Evolutionary conservation across 1,140 invertebrate species (phyloP).

Genomic region (Aphelenchoides besseyi): DNA sequence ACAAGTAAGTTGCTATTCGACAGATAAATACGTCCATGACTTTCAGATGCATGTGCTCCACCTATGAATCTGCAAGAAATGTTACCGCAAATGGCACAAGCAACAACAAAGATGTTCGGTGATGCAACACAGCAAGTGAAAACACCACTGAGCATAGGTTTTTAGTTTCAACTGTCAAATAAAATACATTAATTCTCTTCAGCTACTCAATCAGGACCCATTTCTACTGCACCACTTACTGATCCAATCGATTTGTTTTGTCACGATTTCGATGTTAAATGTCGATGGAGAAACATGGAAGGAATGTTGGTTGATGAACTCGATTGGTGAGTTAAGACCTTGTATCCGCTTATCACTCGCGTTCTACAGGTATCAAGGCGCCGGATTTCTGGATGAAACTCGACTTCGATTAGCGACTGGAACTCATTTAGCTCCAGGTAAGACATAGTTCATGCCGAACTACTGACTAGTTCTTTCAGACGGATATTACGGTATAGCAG

Average conservation of each 20-base stretch:
- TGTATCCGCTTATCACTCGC: no score
- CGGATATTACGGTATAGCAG: conserved; percentile 55
- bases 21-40: no score
- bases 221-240: conserved; percentile 10
- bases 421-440: conserved; percentile 54
- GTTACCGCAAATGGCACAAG: background rate
- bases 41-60: background rate
- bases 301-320: conserved; percentile 59
- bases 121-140: background rate
- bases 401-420: conserved; percentile 54
- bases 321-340: no score
- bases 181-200: background rate
- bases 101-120: background rate
- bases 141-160: background rate
- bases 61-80: conserved; percentile 13
- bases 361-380: conserved; percentile 56
- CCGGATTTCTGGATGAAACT: conserved; percentile 51
- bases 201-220: background rate
- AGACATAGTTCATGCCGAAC: no score
- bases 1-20: no score
- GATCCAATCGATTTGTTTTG: conserved; percentile 49
- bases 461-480: no score
- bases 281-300: conserved; percentile 60
- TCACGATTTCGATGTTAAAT: conserved; percentile 55
- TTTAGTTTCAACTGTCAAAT: background rate